A percentile compares a stretch with the other conserved stretches of the same genome.
Evolutionary conservation across 2,888 invertebrate genomes (phyloP).

Genomic region (Elysia crispata): DNA sequence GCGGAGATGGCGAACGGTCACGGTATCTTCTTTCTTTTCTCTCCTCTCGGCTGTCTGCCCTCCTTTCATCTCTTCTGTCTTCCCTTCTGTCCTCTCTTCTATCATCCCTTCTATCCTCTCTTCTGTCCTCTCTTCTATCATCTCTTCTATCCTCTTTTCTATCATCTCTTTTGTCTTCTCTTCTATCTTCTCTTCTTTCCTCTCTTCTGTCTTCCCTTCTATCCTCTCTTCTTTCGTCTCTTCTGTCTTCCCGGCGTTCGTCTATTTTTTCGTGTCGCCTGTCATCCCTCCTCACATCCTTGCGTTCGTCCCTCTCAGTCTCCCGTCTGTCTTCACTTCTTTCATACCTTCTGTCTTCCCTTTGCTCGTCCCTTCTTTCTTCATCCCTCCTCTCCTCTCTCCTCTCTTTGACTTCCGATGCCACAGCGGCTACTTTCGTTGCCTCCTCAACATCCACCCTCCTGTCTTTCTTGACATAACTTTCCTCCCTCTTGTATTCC

Average conservation of each 20-base stretch:
- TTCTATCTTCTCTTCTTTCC: neutral
- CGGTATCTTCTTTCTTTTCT: neutral
- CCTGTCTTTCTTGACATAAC: neutral
- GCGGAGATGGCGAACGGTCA: neutral
- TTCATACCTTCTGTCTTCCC: neutral
- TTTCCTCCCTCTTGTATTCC: slow-evolving; percentile 17
- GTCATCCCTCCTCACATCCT: neutral
- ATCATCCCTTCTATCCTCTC: neutral
- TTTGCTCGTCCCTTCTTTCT: slow-evolving; percentile 12
- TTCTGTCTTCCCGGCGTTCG: neutral
- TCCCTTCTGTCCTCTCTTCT: neutral
- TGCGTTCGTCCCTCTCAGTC: neutral
- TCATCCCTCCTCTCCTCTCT: slow-evolving; percentile 15
- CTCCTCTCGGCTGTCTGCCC: neutral
- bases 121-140: too few species aligned
- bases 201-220: neutral
- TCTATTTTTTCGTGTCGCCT: neutral
- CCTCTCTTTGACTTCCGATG: slow-evolving; percentile 1
- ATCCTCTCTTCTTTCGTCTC: neutral
- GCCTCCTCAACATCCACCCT: neutral
- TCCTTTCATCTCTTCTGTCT: neutral
- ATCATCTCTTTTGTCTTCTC: neutral
- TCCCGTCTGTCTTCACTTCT: neutral
- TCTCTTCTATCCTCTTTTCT: neutral
- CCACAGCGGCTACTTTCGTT: neutral